Conservation (phyloP, 2,113 vertebrate species). For the Pycnonotus jocosus region DNA sequence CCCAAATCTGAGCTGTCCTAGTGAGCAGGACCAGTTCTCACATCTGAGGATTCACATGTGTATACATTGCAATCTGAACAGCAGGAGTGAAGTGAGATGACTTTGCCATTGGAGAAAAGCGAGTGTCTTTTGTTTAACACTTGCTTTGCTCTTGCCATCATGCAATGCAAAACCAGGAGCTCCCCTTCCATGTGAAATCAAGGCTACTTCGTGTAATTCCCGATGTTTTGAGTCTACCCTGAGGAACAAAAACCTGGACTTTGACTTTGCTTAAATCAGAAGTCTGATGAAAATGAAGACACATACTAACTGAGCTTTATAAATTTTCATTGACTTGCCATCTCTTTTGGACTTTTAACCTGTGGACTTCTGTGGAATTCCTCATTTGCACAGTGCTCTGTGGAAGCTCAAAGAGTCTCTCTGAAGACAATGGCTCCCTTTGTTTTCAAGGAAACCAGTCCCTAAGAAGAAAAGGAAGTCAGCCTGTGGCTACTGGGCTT, state of each 20-base stretch:
- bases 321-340: background rate
- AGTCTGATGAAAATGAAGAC: background rate
- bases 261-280: background rate
- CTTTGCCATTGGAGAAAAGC: background rate
- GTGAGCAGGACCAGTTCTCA: background rate
- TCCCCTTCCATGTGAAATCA: background rate
- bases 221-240: background rate
- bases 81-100: background rate
- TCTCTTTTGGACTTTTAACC: background rate
- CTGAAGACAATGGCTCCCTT: background rate
- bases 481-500: background rate
- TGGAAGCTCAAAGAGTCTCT: background rate
- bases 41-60: background rate
- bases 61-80: background rate
- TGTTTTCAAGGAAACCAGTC: background rate
- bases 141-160: background rate
- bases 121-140: background rate
- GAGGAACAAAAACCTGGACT: background rate
- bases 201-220: background rate
- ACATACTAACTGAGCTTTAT: background rate
- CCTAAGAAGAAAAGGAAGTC: background rate
- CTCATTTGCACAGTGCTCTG: background rate
- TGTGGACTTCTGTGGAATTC: background rate
- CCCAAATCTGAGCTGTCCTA: background rate
- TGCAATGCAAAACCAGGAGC: background rate